Evolutionary conservation across 2,113 vertebrate species (phyloP).

Genomic region (Prochilodus magdalenae): DNA sequence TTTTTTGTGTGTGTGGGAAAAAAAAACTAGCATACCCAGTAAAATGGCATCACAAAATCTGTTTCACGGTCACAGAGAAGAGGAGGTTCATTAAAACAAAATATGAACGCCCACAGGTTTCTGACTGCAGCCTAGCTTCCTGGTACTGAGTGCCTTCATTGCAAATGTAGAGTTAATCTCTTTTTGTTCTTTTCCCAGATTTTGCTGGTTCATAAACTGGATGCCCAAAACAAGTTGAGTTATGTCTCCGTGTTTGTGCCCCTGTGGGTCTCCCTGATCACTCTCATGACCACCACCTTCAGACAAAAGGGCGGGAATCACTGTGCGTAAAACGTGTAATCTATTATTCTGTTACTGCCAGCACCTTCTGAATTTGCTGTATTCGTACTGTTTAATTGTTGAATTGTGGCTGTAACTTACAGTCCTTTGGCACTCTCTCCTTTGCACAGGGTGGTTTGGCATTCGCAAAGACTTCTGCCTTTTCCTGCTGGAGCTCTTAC

Average conservation of each 20-base stretch:
- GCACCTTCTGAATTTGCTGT: background rate
- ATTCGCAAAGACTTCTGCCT: constrained; percentile 99
- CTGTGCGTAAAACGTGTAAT: constrained; percentile 81
- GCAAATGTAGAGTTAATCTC: background rate
- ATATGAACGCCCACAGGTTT: too few relatives aligned
- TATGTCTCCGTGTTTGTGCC: constrained; percentile 95
- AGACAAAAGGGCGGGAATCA: constrained; percentile 98
- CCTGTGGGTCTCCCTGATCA: constrained; percentile 95
- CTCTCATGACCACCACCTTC: constrained; percentile 95
- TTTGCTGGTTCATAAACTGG: constrained; percentile 92
- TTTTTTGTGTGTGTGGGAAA: too few relatives aligned
- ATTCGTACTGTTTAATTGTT: background rate
- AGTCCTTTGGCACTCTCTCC: background rate
- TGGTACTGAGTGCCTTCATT: background rate
- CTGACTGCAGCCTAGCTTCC: too few relatives aligned
- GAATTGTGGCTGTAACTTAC: background rate
- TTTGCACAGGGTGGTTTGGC: constrained; percentile 92
- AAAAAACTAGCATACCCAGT: too few relatives aligned
- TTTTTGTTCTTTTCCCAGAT: constrained; percentile 76
- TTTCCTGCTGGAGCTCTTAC: constrained; percentile 96
- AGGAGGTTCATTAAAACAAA: too few relatives aligned
- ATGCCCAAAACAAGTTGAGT: constrained; percentile 90
- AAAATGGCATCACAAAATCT: too few relatives aligned
- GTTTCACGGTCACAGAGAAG: too few relatives aligned
- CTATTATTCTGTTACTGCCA: background rate